Evolutionary conservation across 2,113 vertebrate genomes (phyloP).

Genomic region (Carassius carassius): DNA sequence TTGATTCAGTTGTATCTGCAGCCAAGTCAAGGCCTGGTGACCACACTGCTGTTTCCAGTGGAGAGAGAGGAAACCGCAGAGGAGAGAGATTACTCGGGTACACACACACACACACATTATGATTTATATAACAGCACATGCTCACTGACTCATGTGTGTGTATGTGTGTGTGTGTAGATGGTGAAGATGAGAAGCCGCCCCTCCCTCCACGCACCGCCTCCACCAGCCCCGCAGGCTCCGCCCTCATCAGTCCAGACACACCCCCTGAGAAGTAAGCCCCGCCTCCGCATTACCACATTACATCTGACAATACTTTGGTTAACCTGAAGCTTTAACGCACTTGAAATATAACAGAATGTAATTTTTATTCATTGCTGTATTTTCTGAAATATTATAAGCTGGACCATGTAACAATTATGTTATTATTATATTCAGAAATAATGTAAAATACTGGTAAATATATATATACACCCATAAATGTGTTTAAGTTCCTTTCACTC

Average conservation of each 20-base stretch:
- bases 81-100: constrained; percentile 92
- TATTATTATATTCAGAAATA: neutral
- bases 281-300: neutral
- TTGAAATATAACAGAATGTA: neutral
- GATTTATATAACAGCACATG: neutral
- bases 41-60: constrained; percentile 86
- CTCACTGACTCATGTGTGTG: neutral
- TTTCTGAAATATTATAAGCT: too few species aligned
- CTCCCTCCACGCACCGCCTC: constrained; percentile 89
- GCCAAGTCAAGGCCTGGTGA: constrained; percentile 93
- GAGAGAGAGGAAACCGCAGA: constrained; percentile 86
- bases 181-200: constrained; percentile 92
- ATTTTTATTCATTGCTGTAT: neutral
- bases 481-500: too few species aligned
- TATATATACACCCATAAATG: too few species aligned
- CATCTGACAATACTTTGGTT: neutral
- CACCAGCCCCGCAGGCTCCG: constrained; percentile 73
- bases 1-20: constrained; percentile 90
- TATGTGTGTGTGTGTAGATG: constrained; percentile 74
- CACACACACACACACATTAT: neutral
- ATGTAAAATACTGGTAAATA: neutral
- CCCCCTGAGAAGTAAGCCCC: constrained; percentile 80
- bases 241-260: constrained; percentile 66
- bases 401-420: too few species aligned
- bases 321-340: neutral